phyloP scores from a whole-genome alignment of 1,140 invertebrate genomes.

The Agrypnia vestita region DNA sequence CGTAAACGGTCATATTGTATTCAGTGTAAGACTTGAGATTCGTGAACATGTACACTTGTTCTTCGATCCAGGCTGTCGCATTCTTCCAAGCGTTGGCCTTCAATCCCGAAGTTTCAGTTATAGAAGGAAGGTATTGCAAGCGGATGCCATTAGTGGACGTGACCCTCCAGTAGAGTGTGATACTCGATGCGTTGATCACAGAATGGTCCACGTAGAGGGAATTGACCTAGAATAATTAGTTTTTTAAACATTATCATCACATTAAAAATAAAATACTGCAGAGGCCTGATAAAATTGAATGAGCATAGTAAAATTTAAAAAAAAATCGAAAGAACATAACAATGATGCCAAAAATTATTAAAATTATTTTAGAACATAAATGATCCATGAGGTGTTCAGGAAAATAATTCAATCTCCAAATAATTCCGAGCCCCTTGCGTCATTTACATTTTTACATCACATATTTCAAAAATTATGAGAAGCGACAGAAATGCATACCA shows the following conservation, averaged over 20 bases:
- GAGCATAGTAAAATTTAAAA: no score
- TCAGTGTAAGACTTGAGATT: slow-evolving; percentile 79
- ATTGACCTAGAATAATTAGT: slow-evolving; percentile 41
- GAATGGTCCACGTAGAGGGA: slow-evolving; percentile 33
- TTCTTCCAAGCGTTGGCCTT: slow-evolving; percentile 73
- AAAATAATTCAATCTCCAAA: no score
- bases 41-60: slow-evolving; percentile 74
- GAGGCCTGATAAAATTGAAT: no score
- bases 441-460: no score
- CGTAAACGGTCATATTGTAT: slow-evolving; percentile 87
- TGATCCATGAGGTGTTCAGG: no score
- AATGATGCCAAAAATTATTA: no score
- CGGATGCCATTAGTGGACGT: neutral
- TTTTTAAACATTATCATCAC: neutral
- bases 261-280: no score
- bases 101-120: slow-evolving; percentile 63
- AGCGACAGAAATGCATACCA: no score
- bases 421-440: no score
- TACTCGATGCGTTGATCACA: slow-evolving; percentile 24
- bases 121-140: slow-evolving; percentile 78
- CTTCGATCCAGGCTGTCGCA: slow-evolving; percentile 72
- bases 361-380: no score
- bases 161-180: slow-evolving; percentile 49
- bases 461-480: no score
- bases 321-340: no score